Evolutionary conservation across 2,888 invertebrate species (phyloP), one percentile per base, ranked within the genome.

Genomic region (Gisinianus flammeolus): DNA sequence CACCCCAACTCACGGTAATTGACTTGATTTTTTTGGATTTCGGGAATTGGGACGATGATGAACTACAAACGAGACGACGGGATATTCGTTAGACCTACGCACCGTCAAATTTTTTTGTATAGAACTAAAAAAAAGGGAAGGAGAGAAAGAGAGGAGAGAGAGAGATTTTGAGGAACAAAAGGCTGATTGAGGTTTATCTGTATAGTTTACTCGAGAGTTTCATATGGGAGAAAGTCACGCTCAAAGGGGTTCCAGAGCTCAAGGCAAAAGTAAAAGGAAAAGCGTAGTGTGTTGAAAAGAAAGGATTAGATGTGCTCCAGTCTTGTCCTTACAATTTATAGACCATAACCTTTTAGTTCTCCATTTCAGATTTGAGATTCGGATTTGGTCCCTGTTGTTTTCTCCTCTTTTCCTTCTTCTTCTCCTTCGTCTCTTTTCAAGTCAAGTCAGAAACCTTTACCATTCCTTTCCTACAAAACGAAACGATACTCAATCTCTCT

Each of bases 301-400:
- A 68, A 44, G 68, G 62, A 73, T 73, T 73, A 62, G 73, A 73
- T 70, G 22, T 58, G 58, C 19, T 24, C n/a, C 6, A 10, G 58
- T 58, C 2, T 26, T 19, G 62, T 62, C 26, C 26, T 24, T 62
- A 44, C 19, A 54, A 76, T 76, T 76, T 76, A 76, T 76, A 67
- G 76, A 76, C 76, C 68, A 76, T 67, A 76, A 76, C 76, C 54
- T 76, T 76, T 76, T 76, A 76, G 76, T 30, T 68, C 54, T 76
- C 62, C 67, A 68, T 52, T 75, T 75, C 62, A n/a, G 58, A 58
- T 24, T 64, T 26, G 22, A 28, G 30, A 64, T 28, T 64, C 30
- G 8, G 28, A 28, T 28, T n/a, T n/a, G n/a, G n/a, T 30, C 66
- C 66, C 12, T 56, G 56, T 22, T n/a, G 22, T 31, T 66, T 26